phyloP scores from a whole-genome alignment of 2,797 vertebrate species.

The Chromobotia macracanthus region DNA sequence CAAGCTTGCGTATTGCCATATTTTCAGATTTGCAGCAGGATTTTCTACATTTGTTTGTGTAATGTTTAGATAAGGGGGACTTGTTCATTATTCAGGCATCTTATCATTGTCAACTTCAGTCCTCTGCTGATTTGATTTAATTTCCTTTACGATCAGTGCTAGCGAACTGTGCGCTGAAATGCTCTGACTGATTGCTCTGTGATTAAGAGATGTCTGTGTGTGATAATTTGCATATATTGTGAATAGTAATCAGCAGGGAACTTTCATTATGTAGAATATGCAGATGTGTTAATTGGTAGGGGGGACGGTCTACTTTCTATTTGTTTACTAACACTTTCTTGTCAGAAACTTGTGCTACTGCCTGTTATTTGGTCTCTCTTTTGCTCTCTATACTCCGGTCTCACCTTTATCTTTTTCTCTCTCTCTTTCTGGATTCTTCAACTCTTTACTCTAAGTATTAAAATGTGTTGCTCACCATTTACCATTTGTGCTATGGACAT shows the following conservation, averaged over 20 bases:
- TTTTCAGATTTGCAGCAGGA: background rate
- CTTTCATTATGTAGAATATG: conserved; percentile 70
- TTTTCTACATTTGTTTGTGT: background rate
- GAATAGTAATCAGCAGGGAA: conserved; percentile 44
- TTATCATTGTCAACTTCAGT: conserved; percentile 18
- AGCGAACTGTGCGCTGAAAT: conserved; percentile 7
- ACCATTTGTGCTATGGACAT: too few relatives aligned
- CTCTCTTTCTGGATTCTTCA: background rate
- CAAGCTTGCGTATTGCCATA: background rate
- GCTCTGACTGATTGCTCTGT: conserved; percentile 56
- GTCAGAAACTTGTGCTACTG: conserved; percentile 19
- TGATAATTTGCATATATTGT: conserved; percentile 46
- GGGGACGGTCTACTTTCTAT: conserved; percentile 50
- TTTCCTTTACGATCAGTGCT: conserved; percentile 15
- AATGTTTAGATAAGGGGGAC: background rate
- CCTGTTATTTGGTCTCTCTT: background rate
- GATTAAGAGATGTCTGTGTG: conserved; percentile 51
- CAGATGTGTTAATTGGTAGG: conserved; percentile 71
- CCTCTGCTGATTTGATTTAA: conserved; percentile 30
- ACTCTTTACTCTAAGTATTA: background rate
- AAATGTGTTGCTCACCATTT: background rate
- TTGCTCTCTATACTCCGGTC: background rate
- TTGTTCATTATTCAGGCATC: conserved; percentile 24
- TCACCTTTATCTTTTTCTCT: conserved; percentile 52
- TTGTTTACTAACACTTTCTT: conserved; percentile 50